Conservation (phyloP, 2,797 vertebrate species). For the Hypotaenidia okinawae region DNA sequence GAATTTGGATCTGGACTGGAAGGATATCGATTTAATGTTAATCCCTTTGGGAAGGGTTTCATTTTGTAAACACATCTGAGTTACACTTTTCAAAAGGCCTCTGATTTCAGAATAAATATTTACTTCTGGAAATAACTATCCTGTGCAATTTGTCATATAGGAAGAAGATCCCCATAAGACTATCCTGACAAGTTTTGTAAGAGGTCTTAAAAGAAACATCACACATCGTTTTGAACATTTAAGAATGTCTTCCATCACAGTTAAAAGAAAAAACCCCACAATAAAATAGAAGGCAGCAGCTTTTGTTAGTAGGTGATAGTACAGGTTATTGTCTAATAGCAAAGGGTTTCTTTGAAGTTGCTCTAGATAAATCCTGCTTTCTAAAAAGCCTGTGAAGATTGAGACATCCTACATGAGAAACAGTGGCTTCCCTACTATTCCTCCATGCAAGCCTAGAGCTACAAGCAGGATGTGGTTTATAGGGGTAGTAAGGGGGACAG, state of each 20-base stretch:
- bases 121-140: neutral
- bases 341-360: neutral
- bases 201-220: neutral
- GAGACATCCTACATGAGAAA: neutral
- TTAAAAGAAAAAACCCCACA: neutral
- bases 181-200: neutral
- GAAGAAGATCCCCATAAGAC: neutral
- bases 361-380: neutral
- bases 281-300: neutral
- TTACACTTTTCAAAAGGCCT: neutral
- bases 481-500: neutral
- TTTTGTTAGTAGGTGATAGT: neutral
- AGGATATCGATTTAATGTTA: too few relatives aligned
- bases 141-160: neutral
- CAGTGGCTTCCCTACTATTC: fast-evolving
- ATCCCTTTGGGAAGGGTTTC: neutral
- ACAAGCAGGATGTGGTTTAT: neutral
- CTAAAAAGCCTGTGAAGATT: neutral
- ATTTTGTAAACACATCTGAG: neutral
- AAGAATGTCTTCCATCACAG: fast-evolving
- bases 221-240: neutral
- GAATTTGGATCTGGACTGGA: too few relatives aligned
- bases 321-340: fast-evolving
- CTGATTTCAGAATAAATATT: neutral
- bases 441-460: neutral